Evolutionary conservation across 2,888 invertebrate species (phyloP).

Genomic region (Brachypalpus laphriformis): DNA sequence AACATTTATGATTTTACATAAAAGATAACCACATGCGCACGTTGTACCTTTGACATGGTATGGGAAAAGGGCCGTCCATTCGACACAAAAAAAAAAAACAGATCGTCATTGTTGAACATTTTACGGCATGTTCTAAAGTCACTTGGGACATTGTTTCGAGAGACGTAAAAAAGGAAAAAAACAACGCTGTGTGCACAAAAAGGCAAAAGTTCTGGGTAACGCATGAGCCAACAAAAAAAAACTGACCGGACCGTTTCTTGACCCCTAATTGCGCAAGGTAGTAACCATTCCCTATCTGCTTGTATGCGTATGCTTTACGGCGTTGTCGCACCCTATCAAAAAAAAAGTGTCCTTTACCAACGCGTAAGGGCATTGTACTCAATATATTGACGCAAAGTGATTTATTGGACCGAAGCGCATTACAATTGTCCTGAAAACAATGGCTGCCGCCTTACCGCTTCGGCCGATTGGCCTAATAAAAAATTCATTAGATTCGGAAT

Average conservation of each 20-base stretch:
- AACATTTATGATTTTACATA: conserved; percentile 72
- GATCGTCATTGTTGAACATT: conserved; percentile 51
- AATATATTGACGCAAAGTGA: conserved; percentile 73
- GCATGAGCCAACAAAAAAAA: conserved; percentile 5
- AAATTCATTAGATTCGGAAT: conserved; percentile 73
- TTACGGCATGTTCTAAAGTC: conserved; percentile 47
- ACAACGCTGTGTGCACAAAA: conserved; percentile 33
- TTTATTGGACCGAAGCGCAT: conserved; percentile 64
- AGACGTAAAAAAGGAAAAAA: not conserved
- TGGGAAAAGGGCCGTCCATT: conserved; percentile 61
- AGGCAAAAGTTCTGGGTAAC: conserved; percentile 63
- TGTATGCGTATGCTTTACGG: not conserved
- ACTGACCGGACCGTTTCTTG: conserved; percentile 41
- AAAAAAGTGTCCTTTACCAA: conserved; percentile 60
- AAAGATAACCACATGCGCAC: conserved; percentile 73
- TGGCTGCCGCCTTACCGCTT: conserved; percentile 49
- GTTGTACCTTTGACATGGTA: conserved; percentile 69
- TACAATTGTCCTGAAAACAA: conserved; percentile 60
- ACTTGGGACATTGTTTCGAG: conserved; percentile 43
- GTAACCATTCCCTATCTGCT: conserved; percentile 7
- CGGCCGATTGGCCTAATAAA: conserved; percentile 69
- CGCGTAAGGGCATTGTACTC: conserved; percentile 34
- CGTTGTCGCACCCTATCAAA: conserved; percentile 7
- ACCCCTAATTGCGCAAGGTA: conserved; percentile 62
- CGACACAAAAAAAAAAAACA: conserved; percentile 36